Evolutionary conservation across 2,113 vertebrate genomes (phyloP).

Genomic region (Scophthalmus maximus): DNA sequence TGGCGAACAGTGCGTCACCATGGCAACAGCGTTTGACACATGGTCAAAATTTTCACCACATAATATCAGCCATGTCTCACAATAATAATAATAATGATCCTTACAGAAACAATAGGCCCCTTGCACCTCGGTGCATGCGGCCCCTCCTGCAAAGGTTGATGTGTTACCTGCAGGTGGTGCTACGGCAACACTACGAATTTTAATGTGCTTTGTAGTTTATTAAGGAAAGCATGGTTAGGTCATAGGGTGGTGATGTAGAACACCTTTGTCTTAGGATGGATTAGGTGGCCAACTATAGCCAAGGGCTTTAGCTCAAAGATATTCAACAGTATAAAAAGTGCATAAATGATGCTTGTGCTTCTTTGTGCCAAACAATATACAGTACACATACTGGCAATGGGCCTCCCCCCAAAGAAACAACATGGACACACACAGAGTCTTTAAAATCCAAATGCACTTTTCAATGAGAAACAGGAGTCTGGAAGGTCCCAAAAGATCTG

Average conservation of each 20-base stretch:
- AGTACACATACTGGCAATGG: slow-evolving; percentile 6
- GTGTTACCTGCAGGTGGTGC: no score
- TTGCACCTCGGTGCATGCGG: no score
- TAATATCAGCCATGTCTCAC: no score
- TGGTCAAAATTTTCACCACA: no score
- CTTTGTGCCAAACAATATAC: slow-evolving; percentile 16
- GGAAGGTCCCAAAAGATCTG: slow-evolving; percentile 50
- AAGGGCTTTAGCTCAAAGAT: neutral
- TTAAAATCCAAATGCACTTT: slow-evolving; percentile 26
- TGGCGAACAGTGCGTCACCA: no score
- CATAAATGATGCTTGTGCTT: neutral
- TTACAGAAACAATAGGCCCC: no score
- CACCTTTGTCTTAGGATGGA: neutral
- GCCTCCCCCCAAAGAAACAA: neutral
- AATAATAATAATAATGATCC: no score
- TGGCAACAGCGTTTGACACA: no score
- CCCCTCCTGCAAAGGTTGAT: no score
- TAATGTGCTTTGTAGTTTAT: no score
- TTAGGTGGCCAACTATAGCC: no score
- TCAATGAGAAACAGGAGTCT: slow-evolving; percentile 48
- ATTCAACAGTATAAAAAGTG: neutral
- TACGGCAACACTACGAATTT: no score
- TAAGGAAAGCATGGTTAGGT: neutral
- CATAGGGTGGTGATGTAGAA: neutral
- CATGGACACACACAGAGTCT: slow-evolving; percentile 32